Conservation (phyloP, 2,113 vertebrate genomes). For the Nycticorax nycticorax region DNA sequence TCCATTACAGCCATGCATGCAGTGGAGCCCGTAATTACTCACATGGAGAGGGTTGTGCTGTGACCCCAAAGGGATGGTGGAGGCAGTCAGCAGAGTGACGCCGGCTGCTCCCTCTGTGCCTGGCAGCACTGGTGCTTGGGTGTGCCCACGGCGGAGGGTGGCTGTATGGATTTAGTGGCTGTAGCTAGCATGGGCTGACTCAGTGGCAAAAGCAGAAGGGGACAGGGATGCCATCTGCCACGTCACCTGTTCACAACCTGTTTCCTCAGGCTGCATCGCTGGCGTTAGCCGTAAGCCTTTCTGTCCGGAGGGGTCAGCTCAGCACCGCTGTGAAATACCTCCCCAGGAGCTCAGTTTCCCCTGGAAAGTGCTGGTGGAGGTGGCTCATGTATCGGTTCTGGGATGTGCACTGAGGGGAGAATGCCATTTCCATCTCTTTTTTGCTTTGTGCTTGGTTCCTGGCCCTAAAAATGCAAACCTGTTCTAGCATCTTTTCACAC, state of each 20-base stretch:
- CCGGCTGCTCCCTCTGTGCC: rapidly evolving
- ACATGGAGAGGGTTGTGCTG: background rate
- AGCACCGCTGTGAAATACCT: background rate
- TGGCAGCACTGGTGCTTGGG: background rate
- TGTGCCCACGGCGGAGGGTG: background rate
- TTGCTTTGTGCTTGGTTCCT: background rate
- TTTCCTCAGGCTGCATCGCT: background rate
- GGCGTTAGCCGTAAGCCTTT: background rate
- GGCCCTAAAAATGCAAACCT: background rate
- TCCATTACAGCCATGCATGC: background rate
- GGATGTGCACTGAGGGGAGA: background rate
- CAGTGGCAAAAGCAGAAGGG: background rate
- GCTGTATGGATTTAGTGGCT: background rate
- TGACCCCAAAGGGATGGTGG: background rate
- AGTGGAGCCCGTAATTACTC: background rate
- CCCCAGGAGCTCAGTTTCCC: rapidly evolving
- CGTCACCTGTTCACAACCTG: background rate
- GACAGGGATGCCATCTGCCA: background rate
- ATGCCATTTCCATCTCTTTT: background rate
- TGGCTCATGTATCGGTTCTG: rapidly evolving
- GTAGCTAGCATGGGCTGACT: rapidly evolving
- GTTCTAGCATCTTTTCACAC: background rate
- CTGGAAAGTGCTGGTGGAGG: background rate
- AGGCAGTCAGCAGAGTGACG: background rate
- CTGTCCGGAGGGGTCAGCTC: background rate